Evolutionary conservation across 2,797 vertebrate species (phyloP), one percentile per base, ranked within the genome.

Genomic region (Miichthys miiuy): DNA sequence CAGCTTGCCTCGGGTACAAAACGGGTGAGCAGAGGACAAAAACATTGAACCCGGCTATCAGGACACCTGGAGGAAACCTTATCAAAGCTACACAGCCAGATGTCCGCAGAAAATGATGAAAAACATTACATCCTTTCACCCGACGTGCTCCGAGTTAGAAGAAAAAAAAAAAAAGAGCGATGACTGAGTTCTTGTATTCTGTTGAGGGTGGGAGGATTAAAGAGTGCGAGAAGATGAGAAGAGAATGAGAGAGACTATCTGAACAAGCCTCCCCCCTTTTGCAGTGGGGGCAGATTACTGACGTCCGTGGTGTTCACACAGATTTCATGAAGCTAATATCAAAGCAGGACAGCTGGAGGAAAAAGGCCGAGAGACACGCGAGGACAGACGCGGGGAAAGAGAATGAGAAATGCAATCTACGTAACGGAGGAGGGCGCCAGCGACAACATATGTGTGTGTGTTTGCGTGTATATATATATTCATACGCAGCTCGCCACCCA

Each of bases 301-400:
- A 63, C 58, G 51, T 89, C 81, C 70, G 8, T 83, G 85, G 70
- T 17, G 77, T 80, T 92, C 89, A 88, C 89, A 86, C 83, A 88
- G 92, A 92, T 93, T 92, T 92, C 87, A 91, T 85, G 82, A 94
- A 92, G 92, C 90, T 82, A 83, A 90, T 91, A 95, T 95, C 93
- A 95, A 94, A 95, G 94, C 88, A 91, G 34, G 34, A 81, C 90
- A 94, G 93, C 93, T 93, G 92, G 87, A 86, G 87, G 89, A 91
- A 81, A 81, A 84, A 89, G 79, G 85, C 72, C 85, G 57, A 20
- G 83, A 92, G 87, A 91, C 88, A 84, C 68, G 69, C 46, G 76
- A 90, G 92, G 92, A 94, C 93, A 88, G 79, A 18, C 1, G 41
- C 62, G 51, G 72, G 34, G 69, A 88, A 88, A 89, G 81, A 74